Base-by-base conservation (phyloP, 1,140 invertebrate genomes). In the Ptiloglossa arizonensis region DNA sequence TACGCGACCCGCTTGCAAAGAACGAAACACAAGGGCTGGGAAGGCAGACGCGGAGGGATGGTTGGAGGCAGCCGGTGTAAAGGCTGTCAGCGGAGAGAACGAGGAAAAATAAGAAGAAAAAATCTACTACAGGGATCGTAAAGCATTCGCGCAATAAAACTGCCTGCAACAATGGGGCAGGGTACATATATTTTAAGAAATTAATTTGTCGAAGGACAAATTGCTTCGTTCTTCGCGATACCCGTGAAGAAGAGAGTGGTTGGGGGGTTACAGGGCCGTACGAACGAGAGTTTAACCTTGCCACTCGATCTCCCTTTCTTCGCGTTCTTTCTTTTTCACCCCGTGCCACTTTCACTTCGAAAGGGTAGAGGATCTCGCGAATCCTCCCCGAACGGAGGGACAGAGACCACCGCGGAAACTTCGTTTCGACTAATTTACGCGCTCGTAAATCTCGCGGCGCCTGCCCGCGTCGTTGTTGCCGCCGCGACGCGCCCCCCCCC, bases 161-260 rank as follows among this genome's bases (percentile, higher is more conserved):
- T 81, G 80, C 79, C 81, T 75, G 79, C 75, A 79, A 76, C 79
- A 79, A 83, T 74, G 68, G n/a, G 78, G 66, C 59, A 63, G 73
- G 78, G 50, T 64, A 62, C 81, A 81, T 86, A n/a, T n/a, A 88
- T 88, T 89, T 90, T 87, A 87, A 89, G 83, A 88, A 89, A 89
- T 89, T 90, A 89, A 89, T 90, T 89, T 87, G 86, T 88, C 84
- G 87, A 89, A 85, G 86, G 87, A 90, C 87, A 89, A 89, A 89
- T 89, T 87, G 81, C 84, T 82, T 57, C 54, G 85, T 77, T 79
- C 52, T 63, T 69, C 79, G 71, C 75, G 69, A 82, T 68, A 63
- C 67, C 56, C 24, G 56, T 52, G 67, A 70, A 69, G 52, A 64
- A 68, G 29, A 46, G 24, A 13, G 38, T 27, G 46, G 19, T n/a